Conservation (phyloP, 2,797 vertebrate species). For the Eulemur coronatus region DNA sequence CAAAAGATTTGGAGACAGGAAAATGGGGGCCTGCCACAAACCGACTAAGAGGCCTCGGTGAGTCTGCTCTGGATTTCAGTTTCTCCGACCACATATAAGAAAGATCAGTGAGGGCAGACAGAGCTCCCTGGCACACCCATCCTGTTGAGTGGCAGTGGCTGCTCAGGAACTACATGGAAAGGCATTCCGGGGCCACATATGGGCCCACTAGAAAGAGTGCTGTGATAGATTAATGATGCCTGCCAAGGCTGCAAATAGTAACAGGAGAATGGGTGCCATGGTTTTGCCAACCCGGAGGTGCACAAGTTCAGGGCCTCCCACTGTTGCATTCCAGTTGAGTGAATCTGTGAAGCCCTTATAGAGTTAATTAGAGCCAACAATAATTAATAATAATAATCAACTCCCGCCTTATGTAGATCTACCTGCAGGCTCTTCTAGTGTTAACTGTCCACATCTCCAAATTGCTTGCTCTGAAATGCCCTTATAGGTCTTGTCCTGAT, state of each 20-base stretch:
- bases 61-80: neutral
- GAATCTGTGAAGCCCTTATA: neutral
- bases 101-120: neutral
- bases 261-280: accelerated
- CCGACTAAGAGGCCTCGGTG: neutral
- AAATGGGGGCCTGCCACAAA: neutral
- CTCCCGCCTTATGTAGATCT: neutral
- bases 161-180: neutral
- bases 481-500: neutral
- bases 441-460: neutral
- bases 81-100: neutral
- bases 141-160: neutral
- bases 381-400: neutral
- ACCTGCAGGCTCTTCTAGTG: neutral
- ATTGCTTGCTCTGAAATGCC: neutral
- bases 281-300: neutral
- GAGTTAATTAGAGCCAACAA: neutral
- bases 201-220: neutral
- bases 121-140: neutral
- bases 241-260: neutral
- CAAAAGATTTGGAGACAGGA: neutral
- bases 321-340: neutral
- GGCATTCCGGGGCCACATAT: neutral
- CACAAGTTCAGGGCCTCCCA: neutral
- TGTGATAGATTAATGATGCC: neutral